phyloP scores from a whole-genome alignment of 2,113 vertebrate species.

The Arothron firmamentum region DNA sequence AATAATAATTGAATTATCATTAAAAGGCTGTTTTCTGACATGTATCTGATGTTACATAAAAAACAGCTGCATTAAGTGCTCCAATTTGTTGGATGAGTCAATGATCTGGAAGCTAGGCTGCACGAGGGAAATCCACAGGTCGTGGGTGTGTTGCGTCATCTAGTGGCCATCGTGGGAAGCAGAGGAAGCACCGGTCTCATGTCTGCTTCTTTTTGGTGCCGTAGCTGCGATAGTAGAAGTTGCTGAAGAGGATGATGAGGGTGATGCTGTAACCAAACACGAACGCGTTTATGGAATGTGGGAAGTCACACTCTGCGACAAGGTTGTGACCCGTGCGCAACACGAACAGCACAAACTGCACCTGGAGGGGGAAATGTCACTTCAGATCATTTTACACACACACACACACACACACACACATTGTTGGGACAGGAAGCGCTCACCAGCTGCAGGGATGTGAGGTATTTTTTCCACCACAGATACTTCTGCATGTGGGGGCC shows the following conservation, averaged over 20 bases:
- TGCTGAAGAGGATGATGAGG: slow-evolving; percentile 74
- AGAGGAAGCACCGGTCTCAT: slow-evolving; percentile 26
- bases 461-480: slow-evolving; percentile 79
- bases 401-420: background rate
- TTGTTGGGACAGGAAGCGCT: slow-evolving; percentile 12
- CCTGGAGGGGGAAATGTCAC: slow-evolving; percentile 45
- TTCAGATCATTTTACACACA: background rate
- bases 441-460: slow-evolving; percentile 80
- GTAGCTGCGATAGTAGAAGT: slow-evolving; percentile 73
- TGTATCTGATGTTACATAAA: background rate
- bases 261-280: slow-evolving; percentile 71
- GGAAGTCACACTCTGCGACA: slow-evolving; percentile 73
- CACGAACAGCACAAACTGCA: slow-evolving; percentile 75
- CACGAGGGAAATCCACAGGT: background rate
- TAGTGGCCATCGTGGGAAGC: slow-evolving; percentile 38
- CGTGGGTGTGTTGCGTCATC: slow-evolving; percentile 45
- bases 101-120: background rate
- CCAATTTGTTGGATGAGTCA: background rate
- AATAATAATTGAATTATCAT: slow-evolving; percentile 66
- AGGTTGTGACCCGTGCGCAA: slow-evolving; percentile 72
- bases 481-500: slow-evolving; percentile 68
- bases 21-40: slow-evolving; percentile 4
- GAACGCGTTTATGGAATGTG: slow-evolving; percentile 61
- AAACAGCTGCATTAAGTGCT: too few species aligned
- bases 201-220: slow-evolving; percentile 65